Percentiles rank a stretch among this genome's conserved stretches.
Conservation (phyloP, 2,888 invertebrate genomes). For the Hyles lineata region DNA sequence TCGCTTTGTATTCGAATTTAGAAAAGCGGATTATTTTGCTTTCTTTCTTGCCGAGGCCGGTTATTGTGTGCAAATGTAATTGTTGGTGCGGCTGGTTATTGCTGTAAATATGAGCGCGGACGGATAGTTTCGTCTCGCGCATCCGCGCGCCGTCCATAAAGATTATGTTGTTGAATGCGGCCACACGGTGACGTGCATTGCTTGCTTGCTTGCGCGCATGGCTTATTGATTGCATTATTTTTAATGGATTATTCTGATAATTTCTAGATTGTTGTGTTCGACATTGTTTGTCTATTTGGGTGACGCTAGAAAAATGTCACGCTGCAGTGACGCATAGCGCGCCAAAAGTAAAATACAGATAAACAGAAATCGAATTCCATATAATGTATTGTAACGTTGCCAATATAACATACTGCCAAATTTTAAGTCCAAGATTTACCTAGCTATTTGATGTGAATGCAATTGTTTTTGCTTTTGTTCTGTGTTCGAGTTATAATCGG, state of each 20-base stretch:
- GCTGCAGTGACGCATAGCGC: conserved; percentile 44
- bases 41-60: conserved; percentile 67
- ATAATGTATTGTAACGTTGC: conserved; percentile 61
- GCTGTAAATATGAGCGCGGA: conserved; percentile 63
- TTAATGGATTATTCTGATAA: conserved; percentile 22
- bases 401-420: conserved; percentile 69
- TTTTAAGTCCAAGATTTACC: conserved; percentile 57
- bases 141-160: conserved; percentile 39
- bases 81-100: conserved; percentile 72
- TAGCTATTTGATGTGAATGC: conserved; percentile 58
- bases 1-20: conserved; percentile 81
- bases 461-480: conserved; percentile 47
- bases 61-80: conserved; percentile 83
- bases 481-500: conserved; percentile 44
- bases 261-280: conserved; percentile 14
- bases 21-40: conserved; percentile 76
- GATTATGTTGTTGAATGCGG: conserved; percentile 30
- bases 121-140: conserved; percentile 49
- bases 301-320: conserved; percentile 27
- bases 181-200: conserved; percentile 19
- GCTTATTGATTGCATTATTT: conserved; percentile 21
- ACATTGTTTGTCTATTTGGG: conserved; percentile 21
- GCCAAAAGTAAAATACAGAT: conserved; percentile 62
- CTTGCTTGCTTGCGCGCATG: conserved; percentile 16
- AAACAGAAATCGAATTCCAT: conserved; percentile 66